Percentiles rank a stretch among this genome's conserved stretches.
These are phyloP conservation scores for Pelodytes ibericus DNA, from an alignment of 2,797 vertebrate genomes.

Conservation along the genomic window DNA sequence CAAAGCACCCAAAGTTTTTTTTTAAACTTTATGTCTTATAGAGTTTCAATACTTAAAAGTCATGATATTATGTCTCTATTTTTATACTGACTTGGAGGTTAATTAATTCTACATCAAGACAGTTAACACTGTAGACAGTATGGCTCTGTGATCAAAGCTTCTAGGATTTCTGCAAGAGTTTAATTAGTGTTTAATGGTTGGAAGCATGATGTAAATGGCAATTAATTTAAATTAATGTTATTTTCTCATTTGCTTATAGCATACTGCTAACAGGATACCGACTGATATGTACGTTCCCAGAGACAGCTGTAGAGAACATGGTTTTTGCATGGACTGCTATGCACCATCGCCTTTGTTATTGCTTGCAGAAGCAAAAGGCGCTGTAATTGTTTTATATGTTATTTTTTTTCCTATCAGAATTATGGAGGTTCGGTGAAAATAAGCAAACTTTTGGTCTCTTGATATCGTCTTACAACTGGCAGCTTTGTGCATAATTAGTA, in stretches of 20 bases:
- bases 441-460: conserved; percentile 21
- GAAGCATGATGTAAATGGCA: conserved; percentile 49
- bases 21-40: too few relatives aligned
- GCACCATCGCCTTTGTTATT: conserved; percentile 44
- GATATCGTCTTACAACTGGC: conserved; percentile 25
- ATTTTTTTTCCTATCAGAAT: conserved; percentile 30
- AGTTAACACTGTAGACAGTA: conserved; percentile 37
- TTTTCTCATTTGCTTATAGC: conserved; percentile 37
- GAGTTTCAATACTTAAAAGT: too few relatives aligned
- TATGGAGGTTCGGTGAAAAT: conserved; percentile 9
- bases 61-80: too few relatives aligned
- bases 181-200: conserved; percentile 50
- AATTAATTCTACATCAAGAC: conserved; percentile 44
- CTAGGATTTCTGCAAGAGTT: conserved; percentile 48
- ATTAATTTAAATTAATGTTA: conserved; percentile 52
- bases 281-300: conserved; percentile 38
- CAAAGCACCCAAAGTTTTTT: too few relatives aligned
- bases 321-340: conserved; percentile 26
- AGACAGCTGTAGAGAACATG: conserved; percentile 46
- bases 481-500: conserved; percentile 33
- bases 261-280: conserved; percentile 15
- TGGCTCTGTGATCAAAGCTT: conserved; percentile 46
- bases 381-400: conserved; percentile 2
- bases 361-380: conserved; percentile 27
- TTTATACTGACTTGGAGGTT: conserved; percentile 11